Evolutionary conservation across 2,113 vertebrate species (phyloP).

Genomic region (Oreochromis tanganicae): DNA sequence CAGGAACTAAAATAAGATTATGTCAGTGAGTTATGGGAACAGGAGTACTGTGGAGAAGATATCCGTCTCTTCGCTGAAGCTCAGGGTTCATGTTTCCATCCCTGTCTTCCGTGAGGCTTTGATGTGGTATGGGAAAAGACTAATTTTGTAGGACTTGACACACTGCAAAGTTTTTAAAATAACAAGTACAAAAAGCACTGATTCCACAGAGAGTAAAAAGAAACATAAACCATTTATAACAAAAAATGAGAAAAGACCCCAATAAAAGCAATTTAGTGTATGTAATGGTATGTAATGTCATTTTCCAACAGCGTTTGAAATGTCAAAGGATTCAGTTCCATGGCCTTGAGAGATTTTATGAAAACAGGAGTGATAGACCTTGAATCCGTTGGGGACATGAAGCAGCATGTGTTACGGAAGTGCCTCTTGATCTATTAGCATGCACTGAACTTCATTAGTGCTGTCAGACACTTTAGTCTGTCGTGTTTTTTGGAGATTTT

Average conservation of each 20-base stretch:
- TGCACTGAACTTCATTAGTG: not conserved
- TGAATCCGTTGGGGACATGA: not conserved
- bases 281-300: not conserved
- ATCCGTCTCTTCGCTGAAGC: not conserved
- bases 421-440: not conserved
- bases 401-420: not conserved
- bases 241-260: not conserved
- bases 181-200: not conserved
- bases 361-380: not conserved
- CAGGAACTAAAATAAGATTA: constrained; percentile 60
- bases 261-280: constrained; percentile 12
- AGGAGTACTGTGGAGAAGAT: not conserved
- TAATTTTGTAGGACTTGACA: not conserved
- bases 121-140: not conserved
- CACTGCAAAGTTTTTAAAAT: not conserved
- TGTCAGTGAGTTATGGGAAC: constrained; percentile 60
- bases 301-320: not conserved
- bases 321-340: not conserved
- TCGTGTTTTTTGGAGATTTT: not conserved
- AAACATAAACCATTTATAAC: not conserved
- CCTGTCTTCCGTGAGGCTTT: not conserved
- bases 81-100: constrained; percentile 1
- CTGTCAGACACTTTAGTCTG: not conserved
- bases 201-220: not conserved
- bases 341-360: not conserved